Evolutionary conservation across 64 coral and sea anemone genomes (phyloP).

Genomic region (Orbicella faveolata): DNA sequence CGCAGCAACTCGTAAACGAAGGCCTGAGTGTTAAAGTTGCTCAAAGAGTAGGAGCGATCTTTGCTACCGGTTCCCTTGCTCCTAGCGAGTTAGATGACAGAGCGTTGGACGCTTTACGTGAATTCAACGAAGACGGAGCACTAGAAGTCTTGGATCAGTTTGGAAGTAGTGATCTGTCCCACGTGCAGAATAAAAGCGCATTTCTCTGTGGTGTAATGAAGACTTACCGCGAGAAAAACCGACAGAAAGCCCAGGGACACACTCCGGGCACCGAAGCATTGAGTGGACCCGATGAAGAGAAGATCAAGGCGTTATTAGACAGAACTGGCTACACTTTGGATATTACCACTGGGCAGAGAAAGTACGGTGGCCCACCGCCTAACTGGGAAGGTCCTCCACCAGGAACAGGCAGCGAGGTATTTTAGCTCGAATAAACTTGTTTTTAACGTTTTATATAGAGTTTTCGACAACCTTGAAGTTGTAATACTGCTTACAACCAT

Average conservation of each 20-base stretch:
- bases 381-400: slow-evolving; percentile 84
- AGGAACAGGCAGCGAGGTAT: slow-evolving; percentile 71
- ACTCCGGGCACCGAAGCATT: slow-evolving; percentile 48
- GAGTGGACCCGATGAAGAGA: slow-evolving; percentile 85
- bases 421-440: background rate
- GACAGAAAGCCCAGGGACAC: slow-evolving; percentile 65
- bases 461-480: no score
- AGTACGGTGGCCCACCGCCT: slow-evolving; percentile 96
- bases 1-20: slow-evolving; percentile 70
- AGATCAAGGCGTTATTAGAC: slow-evolving; percentile 86
- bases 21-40: slow-evolving; percentile 79
- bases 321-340: slow-evolving; percentile 94
- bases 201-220: slow-evolving; percentile 99
- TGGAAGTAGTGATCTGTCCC: slow-evolving; percentile 93
- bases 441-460: no score
- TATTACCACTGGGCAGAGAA: slow-evolving; percentile 97
- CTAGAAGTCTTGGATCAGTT: slow-evolving; percentile 95
- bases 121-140: slow-evolving; percentile 98
- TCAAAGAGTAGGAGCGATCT: slow-evolving; percentile 81
- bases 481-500: no score
- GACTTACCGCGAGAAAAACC: slow-evolving; percentile 96
- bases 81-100: slow-evolving; percentile 91
- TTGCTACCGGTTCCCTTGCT: slow-evolving; percentile 67
- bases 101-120: slow-evolving; percentile 89
- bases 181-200: slow-evolving; percentile 99